Evolutionary conservation across 2,888 invertebrate genomes (phyloP).

Genomic region (Tachina grossa): DNA sequence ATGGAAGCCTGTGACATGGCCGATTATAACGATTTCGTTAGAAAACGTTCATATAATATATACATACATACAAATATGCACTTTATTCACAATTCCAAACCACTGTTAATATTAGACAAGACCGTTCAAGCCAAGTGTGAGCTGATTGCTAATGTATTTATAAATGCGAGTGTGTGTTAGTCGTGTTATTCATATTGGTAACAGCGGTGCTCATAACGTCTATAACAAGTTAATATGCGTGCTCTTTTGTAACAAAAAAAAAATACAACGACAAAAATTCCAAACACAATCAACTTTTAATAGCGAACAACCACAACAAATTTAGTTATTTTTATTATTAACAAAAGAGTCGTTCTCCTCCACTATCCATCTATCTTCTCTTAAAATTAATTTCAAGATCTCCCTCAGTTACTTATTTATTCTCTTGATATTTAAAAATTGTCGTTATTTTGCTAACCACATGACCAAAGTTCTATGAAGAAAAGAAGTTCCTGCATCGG

Average conservation of each 20-base stretch:
- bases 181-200: constrained; percentile 62
- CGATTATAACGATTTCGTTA: no score
- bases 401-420: constrained; percentile 28
- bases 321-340: constrained; percentile 48
- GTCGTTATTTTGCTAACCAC: constrained; percentile 14
- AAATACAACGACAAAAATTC: constrained; percentile 48
- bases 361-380: constrained; percentile 48
- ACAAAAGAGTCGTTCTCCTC: constrained; percentile 48
- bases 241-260: constrained; percentile 58
- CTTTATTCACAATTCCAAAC: neutral
- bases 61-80: no score
- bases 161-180: constrained; percentile 2
- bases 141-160: constrained; percentile 30
- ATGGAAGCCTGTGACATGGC: no score
- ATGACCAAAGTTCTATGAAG: constrained; percentile 20
- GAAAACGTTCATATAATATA: no score
- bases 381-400: constrained; percentile 52
- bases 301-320: constrained; percentile 44
- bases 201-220: constrained; percentile 64
- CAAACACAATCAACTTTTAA: constrained; percentile 40
- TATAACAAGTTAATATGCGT: constrained; percentile 69
- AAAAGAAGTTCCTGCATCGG: neutral
- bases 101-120: constrained; percentile 62
- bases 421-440: constrained; percentile 33
- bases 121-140: constrained; percentile 61